phyloP scores from a whole-genome alignment of 2,888 invertebrate genomes.

The Timandra comae region DNA sequence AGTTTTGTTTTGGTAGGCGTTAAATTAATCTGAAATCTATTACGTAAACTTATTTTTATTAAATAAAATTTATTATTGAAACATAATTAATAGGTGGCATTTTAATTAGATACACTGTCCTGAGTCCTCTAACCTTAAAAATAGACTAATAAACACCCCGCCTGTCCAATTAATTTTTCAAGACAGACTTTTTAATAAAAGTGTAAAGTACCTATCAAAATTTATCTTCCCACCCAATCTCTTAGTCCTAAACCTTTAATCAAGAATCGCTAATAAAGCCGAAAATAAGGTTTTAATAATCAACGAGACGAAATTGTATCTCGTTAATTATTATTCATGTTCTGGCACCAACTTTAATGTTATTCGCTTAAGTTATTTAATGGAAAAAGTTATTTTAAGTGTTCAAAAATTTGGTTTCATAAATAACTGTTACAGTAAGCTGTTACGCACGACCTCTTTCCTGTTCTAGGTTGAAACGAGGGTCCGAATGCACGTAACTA shows the following conservation, averaged over 20 bases:
- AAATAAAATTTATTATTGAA: background rate
- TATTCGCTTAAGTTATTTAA: slow-evolving; percentile 59
- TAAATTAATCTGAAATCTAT: background rate
- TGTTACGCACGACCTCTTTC: slow-evolving; percentile 67
- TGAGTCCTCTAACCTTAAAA: too few species aligned
- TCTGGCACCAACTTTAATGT: slow-evolving; percentile 41
- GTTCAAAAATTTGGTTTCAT: slow-evolving; percentile 63
- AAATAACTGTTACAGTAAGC: slow-evolving; percentile 71
- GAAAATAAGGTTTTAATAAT: slow-evolving; percentile 18
- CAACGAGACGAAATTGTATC: slow-evolving; percentile 18
- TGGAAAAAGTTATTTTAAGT: slow-evolving; percentile 71
- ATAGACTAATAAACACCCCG: too few species aligned
- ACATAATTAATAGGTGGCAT: too few species aligned
- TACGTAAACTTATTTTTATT: background rate
- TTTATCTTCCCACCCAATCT: background rate
- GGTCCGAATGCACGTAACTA: slow-evolving; percentile 66
- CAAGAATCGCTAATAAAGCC: background rate
- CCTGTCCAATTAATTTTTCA: too few species aligned
- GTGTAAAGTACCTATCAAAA: too few species aligned
- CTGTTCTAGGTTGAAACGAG: slow-evolving; percentile 47
- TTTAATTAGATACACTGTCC: too few species aligned
- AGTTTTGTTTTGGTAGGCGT: slow-evolving; percentile 7
- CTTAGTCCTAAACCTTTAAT: background rate
- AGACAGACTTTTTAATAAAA: too few species aligned
- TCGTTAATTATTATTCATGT: slow-evolving; percentile 62